phyloP scores from a whole-genome alignment of 2,113 vertebrate genomes.

The Mastomys natalensis region DNA sequence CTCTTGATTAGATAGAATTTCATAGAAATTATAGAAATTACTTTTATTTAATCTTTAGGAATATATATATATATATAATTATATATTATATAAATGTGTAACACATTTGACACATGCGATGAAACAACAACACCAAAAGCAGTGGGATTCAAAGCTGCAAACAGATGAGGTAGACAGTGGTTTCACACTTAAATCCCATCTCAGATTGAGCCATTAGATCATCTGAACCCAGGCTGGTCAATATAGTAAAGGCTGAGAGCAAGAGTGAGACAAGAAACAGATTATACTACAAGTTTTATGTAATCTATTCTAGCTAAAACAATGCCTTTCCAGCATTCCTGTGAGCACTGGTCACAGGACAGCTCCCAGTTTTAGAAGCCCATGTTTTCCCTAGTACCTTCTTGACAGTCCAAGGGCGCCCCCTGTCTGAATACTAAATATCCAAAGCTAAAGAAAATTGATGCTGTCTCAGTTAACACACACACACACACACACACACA shows the following conservation, averaged over 20 bases:
- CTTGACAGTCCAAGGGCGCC: slow-evolving; percentile 60
- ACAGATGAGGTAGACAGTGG: not conserved
- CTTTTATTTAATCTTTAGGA: slow-evolving; percentile 31
- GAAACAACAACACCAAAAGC: not conserved
- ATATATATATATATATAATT: not conserved
- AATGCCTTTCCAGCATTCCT: not conserved
- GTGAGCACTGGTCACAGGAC: not conserved
- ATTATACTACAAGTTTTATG: not conserved
- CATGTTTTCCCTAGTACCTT: not conserved
- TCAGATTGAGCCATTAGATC: not conserved
- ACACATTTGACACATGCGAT: not conserved
- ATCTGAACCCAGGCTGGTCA: not conserved
- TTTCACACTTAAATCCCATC: not conserved
- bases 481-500: not conserved
- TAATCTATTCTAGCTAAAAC: slow-evolving; percentile 34
- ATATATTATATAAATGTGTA: not conserved
- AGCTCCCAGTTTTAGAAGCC: not conserved
- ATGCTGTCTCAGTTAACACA: slow-evolving; percentile 26
- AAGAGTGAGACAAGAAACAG: not conserved
- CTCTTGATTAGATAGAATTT: not conserved
- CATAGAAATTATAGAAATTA: not conserved
- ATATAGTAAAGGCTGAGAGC: not conserved
- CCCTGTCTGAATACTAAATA: slow-evolving; percentile 70
- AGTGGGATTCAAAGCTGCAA: slow-evolving; percentile 25
- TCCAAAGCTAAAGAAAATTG: not conserved